Base-by-base conservation (phyloP, 1,140 invertebrate species). In the Drosophila punjabiensis region DNA sequence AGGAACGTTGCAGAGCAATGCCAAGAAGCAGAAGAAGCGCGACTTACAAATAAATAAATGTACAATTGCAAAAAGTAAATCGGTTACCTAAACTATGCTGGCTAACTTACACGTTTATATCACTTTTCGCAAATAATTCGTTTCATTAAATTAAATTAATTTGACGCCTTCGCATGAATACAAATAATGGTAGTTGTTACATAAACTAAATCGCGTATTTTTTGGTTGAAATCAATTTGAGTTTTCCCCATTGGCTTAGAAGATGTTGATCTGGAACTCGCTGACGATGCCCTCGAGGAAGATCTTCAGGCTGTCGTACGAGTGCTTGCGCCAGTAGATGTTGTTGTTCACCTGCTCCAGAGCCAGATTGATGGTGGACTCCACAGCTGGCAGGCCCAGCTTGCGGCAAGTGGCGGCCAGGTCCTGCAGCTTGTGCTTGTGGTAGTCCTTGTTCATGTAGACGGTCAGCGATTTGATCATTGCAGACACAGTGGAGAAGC, bases 391-490 rank as follows among this genome's bases (percentile, higher is more conserved):
- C 3, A 93, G 75, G 13, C 92, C 92, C 55, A 93, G 63, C 58
- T 81, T 92, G 9, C 62, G 76, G 41, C 91, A 87, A 11, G 81
- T 85, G 45, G 74, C 79, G 30, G 82, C 86, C 71, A 93, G 61
- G 5, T 76, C 70, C 39, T 89, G 59, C 20, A 93, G 76, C 56
- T 93, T 92, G 50, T 93, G 82, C 48, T 80, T 91, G 47, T 93
- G 92, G 47, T 87, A 93, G 14, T 93, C 92, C 82, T 93, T 94
- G 75, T 94, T 94, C 94, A 94, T 94, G 76, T 93, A 94, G 39
- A 88, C 92, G n/a, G 94, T 92, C 20, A 94, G 71, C 0, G 93
- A 92, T 55, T 93, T 92, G 11, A 94, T 92, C 94, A 94, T 94
- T 37, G 93, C 93, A 11, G 92, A 91, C n/a, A 94, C 74, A 5